These are phyloP conservation scores for Galago senegalensis DNA, from an alignment of 2,797 vertebrate species.

Conservation along the genomic window DNA sequence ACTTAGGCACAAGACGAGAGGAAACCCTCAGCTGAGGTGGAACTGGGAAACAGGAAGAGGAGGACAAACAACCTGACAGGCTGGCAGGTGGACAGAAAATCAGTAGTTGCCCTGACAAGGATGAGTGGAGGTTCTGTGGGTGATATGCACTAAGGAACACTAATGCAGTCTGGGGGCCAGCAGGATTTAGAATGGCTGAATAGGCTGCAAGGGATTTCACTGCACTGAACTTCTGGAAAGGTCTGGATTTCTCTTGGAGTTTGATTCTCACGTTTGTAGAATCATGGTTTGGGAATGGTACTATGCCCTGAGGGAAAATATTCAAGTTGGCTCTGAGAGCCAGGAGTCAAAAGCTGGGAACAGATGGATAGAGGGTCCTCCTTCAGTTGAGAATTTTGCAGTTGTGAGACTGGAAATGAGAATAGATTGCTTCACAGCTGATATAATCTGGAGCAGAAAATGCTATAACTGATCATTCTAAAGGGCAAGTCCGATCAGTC, in stretches of 20 bases:
- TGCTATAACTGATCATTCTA: background rate
- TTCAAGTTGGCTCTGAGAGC: background rate
- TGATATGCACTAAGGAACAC: background rate
- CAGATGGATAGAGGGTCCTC: background rate
- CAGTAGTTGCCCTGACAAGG: background rate
- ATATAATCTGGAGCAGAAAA: background rate
- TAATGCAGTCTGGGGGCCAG: background rate
- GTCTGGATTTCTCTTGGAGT: background rate
- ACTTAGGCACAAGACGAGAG: background rate
- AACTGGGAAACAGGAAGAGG: background rate
- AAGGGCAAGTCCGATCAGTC: background rate
- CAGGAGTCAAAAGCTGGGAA: background rate
- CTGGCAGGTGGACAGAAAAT: background rate
- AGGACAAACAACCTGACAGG: background rate
- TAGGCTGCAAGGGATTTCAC: background rate
- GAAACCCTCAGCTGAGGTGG: background rate
- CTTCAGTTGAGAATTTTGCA: background rate
- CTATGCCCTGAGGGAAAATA: background rate
- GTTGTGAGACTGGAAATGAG: background rate
- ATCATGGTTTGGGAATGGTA: conserved; percentile 10
- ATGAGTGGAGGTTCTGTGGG: background rate
- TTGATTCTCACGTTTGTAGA: background rate
- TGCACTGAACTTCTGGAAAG: background rate
- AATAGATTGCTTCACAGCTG: background rate
- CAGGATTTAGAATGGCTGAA: background rate